Evolutionary conservation across 2,797 vertebrate genomes (phyloP), one percentile per base, ranked within the genome.

Genomic region (Sebastes trivittatus): DNA sequence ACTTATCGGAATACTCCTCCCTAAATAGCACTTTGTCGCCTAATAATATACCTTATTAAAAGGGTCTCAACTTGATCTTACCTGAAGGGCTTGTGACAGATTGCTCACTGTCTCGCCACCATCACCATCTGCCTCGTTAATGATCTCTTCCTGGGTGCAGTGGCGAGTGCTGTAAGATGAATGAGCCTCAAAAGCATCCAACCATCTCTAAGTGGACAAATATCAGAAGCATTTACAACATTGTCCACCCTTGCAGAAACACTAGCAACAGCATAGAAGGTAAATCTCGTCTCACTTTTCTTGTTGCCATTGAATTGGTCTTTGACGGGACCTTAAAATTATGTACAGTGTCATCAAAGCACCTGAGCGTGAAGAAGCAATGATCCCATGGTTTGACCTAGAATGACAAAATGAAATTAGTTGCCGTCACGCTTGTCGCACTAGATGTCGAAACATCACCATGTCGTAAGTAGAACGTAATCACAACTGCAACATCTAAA

Each of bases 181-280:
- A 88, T 98, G 98, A 1, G 96, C 96, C 89, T 97, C 96, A 79
- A 99, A 95, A 25, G 97, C 97, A 77, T 97, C 96, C 83, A 98
- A 61, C 98, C 97, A 99, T 62, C 89, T 96, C 98, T 98, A 84
- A 56, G 25, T 62, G 52, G 29, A 75, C 42, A 91, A 73, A 85
- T 22, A 84, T 6, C 34, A 72, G 4, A 49, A 54, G 65, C 22
- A 65, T 61, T 72, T 36, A 64, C 30, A 59, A 46, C 4, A 1
- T 5, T 59, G 14, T 61, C 25, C 14, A 16, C 11, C 30, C 4
- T n/a, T 36, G n/a, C 6, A 77, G 36, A 34, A 7, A 11, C 13
- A 64, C 27, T 4, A 71, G 38, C 36, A 42, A 42, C 22, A 32
- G 58, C 23, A 54, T 0, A 36, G 13, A 46, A 55, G n/a, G 7